Percentiles rank a stretch among this genome's conserved stretches.
Evolutionary conservation across 2,888 invertebrate species (phyloP).

Genomic region (Eupithecia abbreviata): DNA sequence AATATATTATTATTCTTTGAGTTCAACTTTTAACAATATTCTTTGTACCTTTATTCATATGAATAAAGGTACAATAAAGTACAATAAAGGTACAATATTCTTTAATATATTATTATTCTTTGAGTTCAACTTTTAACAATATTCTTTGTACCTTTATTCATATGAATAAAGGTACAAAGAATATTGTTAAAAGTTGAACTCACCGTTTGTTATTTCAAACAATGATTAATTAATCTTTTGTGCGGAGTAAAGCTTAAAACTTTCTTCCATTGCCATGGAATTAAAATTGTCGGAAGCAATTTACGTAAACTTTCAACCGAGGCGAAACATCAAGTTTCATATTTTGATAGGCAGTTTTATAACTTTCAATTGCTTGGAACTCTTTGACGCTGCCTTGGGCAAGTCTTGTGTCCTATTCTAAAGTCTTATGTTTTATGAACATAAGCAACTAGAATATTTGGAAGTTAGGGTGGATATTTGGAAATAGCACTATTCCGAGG

Average conservation of each 20-base stretch:
- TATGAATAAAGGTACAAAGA: background rate
- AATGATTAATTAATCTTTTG: constrained; percentile 29
- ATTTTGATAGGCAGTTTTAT: constrained; percentile 7
- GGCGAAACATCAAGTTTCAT: constrained; percentile 8
- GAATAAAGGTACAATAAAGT: background rate
- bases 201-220: constrained; percentile 10
- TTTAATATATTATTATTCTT: too few species aligned
- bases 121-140: background rate
- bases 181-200: background rate
- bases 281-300: constrained; percentile 18
- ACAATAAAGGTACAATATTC: too few species aligned
- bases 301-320: constrained; percentile 20
- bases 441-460: too few species aligned
- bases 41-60: background rate
- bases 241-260: constrained; percentile 22
- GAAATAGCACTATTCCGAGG: too few species aligned
- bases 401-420: background rate
- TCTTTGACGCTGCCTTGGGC: background rate
- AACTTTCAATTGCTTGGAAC: constrained; percentile 1
- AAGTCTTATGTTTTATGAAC: background rate
- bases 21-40: background rate
- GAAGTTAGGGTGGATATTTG: too few species aligned
- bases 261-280: constrained; percentile 20
- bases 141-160: background rate
- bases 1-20: too few species aligned